Percentiles rank a stretch among this genome's conserved stretches.
phyloP scores from a whole-genome alignment of 2,113 vertebrate species.

The Gymnorhina tibicen region DNA sequence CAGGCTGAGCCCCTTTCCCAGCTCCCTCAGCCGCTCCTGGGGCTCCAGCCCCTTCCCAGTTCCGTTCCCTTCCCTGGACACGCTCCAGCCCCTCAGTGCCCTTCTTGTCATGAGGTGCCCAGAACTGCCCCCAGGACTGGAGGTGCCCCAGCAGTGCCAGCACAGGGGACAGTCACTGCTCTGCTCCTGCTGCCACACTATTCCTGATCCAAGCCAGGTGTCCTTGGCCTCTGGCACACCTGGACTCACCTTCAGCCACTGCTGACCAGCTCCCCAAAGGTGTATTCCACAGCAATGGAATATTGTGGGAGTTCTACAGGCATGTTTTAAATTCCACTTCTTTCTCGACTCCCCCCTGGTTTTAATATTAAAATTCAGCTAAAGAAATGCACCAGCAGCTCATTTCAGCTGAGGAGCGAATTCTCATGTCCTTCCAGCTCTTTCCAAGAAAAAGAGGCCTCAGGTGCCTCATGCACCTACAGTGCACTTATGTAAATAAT shows the following conservation, averaged over 20 bases:
- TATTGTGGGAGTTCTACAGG: background rate
- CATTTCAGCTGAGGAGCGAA: background rate
- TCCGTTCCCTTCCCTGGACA: background rate
- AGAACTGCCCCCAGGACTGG: background rate
- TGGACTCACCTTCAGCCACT: background rate
- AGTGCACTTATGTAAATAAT: background rate
- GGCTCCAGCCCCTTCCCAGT: background rate
- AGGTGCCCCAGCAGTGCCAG: background rate
- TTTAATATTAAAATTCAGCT: background rate
- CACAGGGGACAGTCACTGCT: background rate
- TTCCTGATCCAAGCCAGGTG: background rate
- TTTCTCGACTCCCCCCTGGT: background rate
- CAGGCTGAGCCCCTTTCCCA: background rate
- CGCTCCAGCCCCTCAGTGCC: rapidly evolving
- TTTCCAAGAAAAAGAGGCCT: background rate
- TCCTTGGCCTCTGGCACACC: background rate
- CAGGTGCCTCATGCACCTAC: background rate
- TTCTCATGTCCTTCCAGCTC: background rate
- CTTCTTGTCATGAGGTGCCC: background rate
- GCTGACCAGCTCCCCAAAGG: background rate
- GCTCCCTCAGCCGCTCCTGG: background rate
- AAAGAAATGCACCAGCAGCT: background rate
- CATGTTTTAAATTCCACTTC: background rate
- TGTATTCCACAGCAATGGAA: background rate
- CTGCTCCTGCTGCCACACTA: background rate